Evolutionary conservation across 53 echinoderm and acorn worm genomes (phyloP).

Genomic region (Echinometra lucunter): DNA sequence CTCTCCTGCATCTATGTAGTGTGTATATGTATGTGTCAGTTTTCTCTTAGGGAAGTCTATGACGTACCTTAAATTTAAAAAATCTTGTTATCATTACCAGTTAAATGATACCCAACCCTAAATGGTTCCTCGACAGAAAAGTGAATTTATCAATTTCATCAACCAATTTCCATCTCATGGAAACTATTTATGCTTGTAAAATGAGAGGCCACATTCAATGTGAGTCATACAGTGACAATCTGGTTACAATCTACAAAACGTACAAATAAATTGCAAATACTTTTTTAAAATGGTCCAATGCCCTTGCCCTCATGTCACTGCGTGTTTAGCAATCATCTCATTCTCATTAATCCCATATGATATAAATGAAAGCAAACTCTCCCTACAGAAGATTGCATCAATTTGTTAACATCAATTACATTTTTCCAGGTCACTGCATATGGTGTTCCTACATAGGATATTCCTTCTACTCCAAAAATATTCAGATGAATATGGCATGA

Average conservation of each 20-base stretch:
- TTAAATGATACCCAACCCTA: no score
- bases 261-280: background rate
- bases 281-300: background rate
- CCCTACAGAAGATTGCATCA: conserved; percentile 37
- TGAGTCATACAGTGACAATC: conserved; percentile 1
- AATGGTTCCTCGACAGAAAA: background rate
- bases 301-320: conserved; percentile 35
- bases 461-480: background rate
- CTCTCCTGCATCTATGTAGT: no score
- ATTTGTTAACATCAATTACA: conserved; percentile 35
- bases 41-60: no score
- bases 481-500: conserved; percentile 8
- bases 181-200: background rate
- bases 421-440: background rate
- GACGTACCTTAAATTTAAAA: no score
- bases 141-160: background rate
- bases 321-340: conserved; percentile 46
- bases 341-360: conserved; percentile 22
- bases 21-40: no score
- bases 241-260: background rate
- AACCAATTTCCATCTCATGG: background rate
- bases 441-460: background rate
- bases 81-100: no score
- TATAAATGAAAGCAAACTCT: background rate
- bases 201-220: background rate